phyloP scores from a whole-genome alignment of 2,113 vertebrate species.

The Ophthalmolycus amberensis region DNA sequence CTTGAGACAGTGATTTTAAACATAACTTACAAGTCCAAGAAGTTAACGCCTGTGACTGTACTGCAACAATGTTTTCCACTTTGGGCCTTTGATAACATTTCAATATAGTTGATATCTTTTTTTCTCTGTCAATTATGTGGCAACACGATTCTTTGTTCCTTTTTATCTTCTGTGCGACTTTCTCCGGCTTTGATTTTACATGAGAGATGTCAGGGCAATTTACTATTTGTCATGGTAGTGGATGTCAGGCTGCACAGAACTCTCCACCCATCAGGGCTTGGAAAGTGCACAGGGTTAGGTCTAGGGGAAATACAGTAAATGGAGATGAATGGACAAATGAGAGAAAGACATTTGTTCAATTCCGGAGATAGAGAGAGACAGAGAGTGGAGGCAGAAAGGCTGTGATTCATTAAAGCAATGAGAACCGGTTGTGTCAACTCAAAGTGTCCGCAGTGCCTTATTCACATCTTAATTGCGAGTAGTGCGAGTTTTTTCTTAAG shows the following conservation, averaged over 20 bases:
- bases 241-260: conserved; percentile 14
- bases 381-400: not conserved
- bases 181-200: conserved; percentile 47
- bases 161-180: conserved; percentile 8
- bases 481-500: conserved; percentile 32
- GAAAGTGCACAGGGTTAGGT: conserved; percentile 33
- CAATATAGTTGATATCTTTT: not conserved
- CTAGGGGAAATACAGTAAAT: not conserved
- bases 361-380: conserved; percentile 13
- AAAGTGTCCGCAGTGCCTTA: conserved; percentile 20
- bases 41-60: conserved; percentile 7
- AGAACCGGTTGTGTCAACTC: not conserved
- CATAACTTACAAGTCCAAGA: conserved; percentile 25
- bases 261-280: conserved; percentile 33
- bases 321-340: conserved; percentile 17
- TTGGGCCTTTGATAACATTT: no score
- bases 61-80: no score
- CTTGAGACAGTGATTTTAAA: conserved; percentile 35
- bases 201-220: conserved; percentile 34
- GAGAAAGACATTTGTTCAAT: conserved; percentile 27
- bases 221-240: conserved; percentile 28
- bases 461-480: conserved; percentile 35
- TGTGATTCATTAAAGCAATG: not conserved
- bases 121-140: conserved; percentile 1
- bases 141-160: conserved; percentile 6